Conservation (phyloP, 2,888 invertebrate species). For the Chaetogeoica ovagalla region DNA sequence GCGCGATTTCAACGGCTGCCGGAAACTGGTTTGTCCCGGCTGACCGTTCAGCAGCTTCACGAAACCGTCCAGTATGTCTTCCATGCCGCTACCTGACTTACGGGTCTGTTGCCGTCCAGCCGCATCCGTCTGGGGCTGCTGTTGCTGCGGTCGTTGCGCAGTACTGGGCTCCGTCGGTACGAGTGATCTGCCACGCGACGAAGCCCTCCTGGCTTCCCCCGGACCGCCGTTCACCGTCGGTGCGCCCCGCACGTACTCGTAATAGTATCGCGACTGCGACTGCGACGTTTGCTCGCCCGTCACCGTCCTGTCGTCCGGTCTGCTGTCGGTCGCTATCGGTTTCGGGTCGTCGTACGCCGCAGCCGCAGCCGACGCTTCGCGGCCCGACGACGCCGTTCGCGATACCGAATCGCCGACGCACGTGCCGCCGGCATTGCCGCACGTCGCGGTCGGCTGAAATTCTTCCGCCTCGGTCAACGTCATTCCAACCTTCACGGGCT, state of each 20-base stretch:
- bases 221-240: slow-evolving; percentile 58
- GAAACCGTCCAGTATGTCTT: slow-evolving; percentile 87
- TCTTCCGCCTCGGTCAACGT: slow-evolving; percentile 20
- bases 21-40: slow-evolving; percentile 62
- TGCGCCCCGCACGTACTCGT: slow-evolving; percentile 39
- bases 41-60: slow-evolving; percentile 86
- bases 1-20: slow-evolving; percentile 73
- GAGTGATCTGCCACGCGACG: slow-evolving; percentile 68
- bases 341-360: neutral
- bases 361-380: neutral
- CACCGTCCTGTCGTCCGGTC: slow-evolving; percentile 11
- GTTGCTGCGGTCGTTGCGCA: slow-evolving; percentile 54
- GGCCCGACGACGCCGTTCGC: neutral
- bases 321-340: slow-evolving; percentile 3
- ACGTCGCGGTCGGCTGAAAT: slow-evolving; percentile 17
- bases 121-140: slow-evolving; percentile 53
- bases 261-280: slow-evolving; percentile 43
- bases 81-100: slow-evolving; percentile 74
- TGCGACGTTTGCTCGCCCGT: slow-evolving; percentile 20
- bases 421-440: too few relatives aligned
- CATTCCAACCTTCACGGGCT: neutral
- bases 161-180: slow-evolving; percentile 68
- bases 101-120: slow-evolving; percentile 54
- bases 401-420: too few relatives aligned
- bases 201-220: slow-evolving; percentile 79